Evolutionary conservation across 1,140 invertebrate genomes (phyloP).

Genomic region (Druon quercuslanigerum): DNA sequence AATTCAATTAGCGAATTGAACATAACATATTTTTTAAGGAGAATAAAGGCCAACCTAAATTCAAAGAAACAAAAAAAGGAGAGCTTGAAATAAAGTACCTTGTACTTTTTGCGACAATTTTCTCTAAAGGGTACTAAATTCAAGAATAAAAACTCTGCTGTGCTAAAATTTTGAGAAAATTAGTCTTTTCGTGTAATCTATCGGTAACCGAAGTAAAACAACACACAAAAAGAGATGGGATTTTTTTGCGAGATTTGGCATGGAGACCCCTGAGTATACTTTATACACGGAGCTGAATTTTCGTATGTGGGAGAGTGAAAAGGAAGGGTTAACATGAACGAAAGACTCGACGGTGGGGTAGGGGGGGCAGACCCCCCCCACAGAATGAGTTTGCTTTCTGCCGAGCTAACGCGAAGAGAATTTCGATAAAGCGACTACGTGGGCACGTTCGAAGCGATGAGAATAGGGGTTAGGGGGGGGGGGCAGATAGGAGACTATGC

Average conservation of each 20-base stretch:
- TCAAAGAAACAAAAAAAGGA: too few relatives aligned
- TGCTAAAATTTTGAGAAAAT: too few relatives aligned
- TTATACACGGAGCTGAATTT: slow-evolving; percentile 35
- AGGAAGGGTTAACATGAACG: slow-evolving; percentile 51
- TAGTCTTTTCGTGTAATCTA: too few relatives aligned
- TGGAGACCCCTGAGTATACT: neutral
- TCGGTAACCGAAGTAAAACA: neutral
- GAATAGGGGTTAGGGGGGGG: neutral
- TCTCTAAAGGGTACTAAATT: too few relatives aligned
- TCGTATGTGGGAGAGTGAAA: slow-evolving; percentile 46
- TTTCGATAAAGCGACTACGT: slow-evolving; percentile 54
- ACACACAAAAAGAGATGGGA: neutral
- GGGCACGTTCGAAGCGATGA: slow-evolving; percentile 44
- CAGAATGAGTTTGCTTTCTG: slow-evolving; percentile 57
- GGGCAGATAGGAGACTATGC: too few relatives aligned
- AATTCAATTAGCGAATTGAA: too few relatives aligned
- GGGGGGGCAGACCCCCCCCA: slow-evolving; percentile 52
- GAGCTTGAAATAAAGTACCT: too few relatives aligned
- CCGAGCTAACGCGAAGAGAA: slow-evolving; percentile 55
- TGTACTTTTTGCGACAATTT: too few relatives aligned
- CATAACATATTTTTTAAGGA: too few relatives aligned
- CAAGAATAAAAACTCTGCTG: too few relatives aligned
- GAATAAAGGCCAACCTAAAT: too few relatives aligned
- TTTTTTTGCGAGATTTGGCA: neutral
- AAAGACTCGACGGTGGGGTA: neutral